Evolutionary conservation across 2,797 vertebrate genomes (phyloP), one percentile per base, ranked within the genome.

Genomic region (Oophaga sylvatica): DNA sequence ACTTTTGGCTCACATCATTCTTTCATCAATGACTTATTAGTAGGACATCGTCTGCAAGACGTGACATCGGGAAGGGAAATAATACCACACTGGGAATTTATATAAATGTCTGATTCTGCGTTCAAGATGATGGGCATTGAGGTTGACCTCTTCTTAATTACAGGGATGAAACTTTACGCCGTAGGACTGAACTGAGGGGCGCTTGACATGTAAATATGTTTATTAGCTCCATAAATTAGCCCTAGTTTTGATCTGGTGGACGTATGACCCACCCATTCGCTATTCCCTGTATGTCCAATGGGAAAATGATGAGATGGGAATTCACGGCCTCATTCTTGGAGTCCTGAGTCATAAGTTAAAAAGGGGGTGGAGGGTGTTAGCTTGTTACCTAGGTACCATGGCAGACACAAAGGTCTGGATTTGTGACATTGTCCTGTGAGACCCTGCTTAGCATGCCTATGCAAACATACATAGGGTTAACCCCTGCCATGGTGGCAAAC

Each of bases 321-420:
- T 78, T 29, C 12, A 53, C 31, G 48, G 20, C 70, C n/a, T 78
- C 71, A 83, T 87, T 83, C 86, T 45, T 67, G 48, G 80, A 53
- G 63, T 53, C 45, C 26, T 83, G 80, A 76, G 80, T 87, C 80
- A 87, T 71, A 63, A 53, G 62, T 67, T 29, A 56, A 65, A 78
- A 75, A 53, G 48, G n/a, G 53, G 75, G 45, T 29, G 19, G 56
- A 31, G 82, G 35, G 59, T 76, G 60, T 75, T 45, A 5, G 75
- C 1, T 73, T 53, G 84, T 86, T 86, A 77, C 85, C 78, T 86
- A 73, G 85, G 85, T 59, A 86, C 78, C 45, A 26, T 67, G 68
- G 77, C 26, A 31, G 77, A 81, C 67, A 71, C 56, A 48, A 84
- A 35, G 20, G 60, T 78, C 75, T 79, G 26, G 63, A 53, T 59